phyloP scores from a whole-genome alignment of 1,140 invertebrate species.

The Reticulitermes speratus region DNA sequence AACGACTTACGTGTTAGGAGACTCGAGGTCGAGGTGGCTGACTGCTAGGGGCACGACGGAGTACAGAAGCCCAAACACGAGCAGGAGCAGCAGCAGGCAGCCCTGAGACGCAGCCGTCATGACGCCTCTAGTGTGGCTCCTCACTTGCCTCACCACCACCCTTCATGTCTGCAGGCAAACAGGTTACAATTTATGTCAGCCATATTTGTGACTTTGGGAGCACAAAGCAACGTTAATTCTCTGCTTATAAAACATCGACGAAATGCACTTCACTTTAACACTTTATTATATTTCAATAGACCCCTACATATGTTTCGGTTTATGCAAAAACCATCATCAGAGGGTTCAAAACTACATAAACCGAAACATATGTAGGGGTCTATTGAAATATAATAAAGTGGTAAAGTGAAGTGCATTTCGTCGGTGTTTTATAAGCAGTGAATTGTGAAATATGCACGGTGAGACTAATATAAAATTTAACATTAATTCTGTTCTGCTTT shows the following conservation, averaged over 20 bases:
- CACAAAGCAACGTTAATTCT: not conserved
- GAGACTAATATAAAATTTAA: too few relatives aligned
- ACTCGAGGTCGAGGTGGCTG: not conserved
- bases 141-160: not conserved
- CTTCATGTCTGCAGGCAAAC: not conserved
- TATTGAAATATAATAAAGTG: too few relatives aligned
- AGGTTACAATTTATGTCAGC: not conserved
- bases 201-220: not conserved
- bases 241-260: too few relatives aligned
- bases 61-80: not conserved
- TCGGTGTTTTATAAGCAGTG: too few relatives aligned
- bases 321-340: too few relatives aligned
- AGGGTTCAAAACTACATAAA: too few relatives aligned
- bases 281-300: too few relatives aligned
- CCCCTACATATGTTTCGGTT: too few relatives aligned
- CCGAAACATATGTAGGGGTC: too few relatives aligned
- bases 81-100: not conserved
- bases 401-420: too few relatives aligned
- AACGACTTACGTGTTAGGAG: not conserved
- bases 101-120: not conserved
- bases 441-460: too few relatives aligned
- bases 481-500: not conserved
- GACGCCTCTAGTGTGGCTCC: not conserved
- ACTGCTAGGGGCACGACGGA: not conserved
- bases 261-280: too few relatives aligned